Base-by-base conservation (phyloP, 1,140 invertebrate genomes). In the Drosophila pseudoobscura region DNA sequence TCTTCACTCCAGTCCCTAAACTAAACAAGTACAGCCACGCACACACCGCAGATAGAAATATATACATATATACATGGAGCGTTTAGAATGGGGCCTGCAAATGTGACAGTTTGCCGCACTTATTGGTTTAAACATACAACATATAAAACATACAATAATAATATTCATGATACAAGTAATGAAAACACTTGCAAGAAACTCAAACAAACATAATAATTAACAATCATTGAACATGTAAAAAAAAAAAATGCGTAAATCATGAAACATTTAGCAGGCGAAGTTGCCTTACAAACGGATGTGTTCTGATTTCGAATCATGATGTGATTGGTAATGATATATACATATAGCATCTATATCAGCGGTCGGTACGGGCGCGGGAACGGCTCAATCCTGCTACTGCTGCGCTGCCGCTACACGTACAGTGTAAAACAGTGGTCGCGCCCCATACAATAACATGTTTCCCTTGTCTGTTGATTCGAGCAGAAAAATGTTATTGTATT, bases 241-340 rank as follows among this genome's bases (percentile, higher is more conserved):
- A 75, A 63, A 63, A 35, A 55, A 76, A 69, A 60, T 24, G 20
- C 58, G 15, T 64, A 49, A 72, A 80, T 44, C 71, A 43, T 80
- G 57, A 71, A 82, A 80, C 62, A 73, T 80, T 80, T 80, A 73
- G 78, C 78, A 80, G 78, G 80, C 78, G 57, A 76, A 71, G 44
- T 65, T 52, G 43, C 49, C 66, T 62, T 47, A 31, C 55, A 55
- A 49, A 52, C 35, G 43, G 54, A 66, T 50, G 54, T 15, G 15
- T 15, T 15, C 45, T 72, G 44, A 69, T 65, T 64, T 85, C 64
- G 71, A 72, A 63, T 61, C 45, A 68, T 47, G 39, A 26, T 72
- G 31, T 29, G 35, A 39, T 39, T 39, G 35, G 7, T 41, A 54
- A 50, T 55, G 55, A 17, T 39, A 6, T 29, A 44, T 71, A 59